A percentile compares a stretch with the other conserved stretches of the same genome.
Conservation (phyloP, 2,113 vertebrate genomes). For the Chloropsis cyanopogon region DNA sequence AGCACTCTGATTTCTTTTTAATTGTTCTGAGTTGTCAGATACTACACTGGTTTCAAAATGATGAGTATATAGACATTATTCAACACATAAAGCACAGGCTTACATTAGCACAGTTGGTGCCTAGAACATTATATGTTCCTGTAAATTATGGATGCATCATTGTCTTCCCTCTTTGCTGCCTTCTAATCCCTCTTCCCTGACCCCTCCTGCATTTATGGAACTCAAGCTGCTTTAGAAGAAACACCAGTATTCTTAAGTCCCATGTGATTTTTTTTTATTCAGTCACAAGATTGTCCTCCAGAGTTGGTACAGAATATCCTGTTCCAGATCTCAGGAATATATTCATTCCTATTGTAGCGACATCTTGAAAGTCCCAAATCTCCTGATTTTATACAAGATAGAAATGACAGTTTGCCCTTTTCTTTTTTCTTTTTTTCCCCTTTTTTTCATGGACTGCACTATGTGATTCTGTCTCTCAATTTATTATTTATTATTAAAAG, state of each 20-base stretch:
- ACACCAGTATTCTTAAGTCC: neutral
- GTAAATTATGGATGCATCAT: neutral
- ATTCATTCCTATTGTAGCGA: neutral
- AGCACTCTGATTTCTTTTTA: neutral
- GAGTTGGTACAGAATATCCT: neutral
- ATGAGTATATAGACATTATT: neutral
- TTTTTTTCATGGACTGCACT: neutral
- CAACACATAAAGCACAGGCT: neutral
- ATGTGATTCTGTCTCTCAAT: neutral
- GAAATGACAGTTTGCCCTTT: neutral
- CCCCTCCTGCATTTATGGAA: neutral
- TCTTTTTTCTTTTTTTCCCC: accelerated
- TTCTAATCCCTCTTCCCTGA: neutral
- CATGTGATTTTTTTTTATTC: neutral
- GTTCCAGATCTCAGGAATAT: neutral
- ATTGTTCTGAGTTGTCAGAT: neutral
- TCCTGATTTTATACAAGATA: neutral
- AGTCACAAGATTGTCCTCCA: neutral
- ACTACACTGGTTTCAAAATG: neutral
- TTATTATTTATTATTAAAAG: neutral
- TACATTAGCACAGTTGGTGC: neutral
- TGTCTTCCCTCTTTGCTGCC: neutral
- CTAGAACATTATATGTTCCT: neutral
- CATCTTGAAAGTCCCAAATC: neutral
- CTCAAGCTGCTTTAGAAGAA: neutral